These are phyloP conservation scores for Gryllus longicercus DNA, from an alignment of 2,888 invertebrate genomes.

Conservation along the genomic window DNA sequence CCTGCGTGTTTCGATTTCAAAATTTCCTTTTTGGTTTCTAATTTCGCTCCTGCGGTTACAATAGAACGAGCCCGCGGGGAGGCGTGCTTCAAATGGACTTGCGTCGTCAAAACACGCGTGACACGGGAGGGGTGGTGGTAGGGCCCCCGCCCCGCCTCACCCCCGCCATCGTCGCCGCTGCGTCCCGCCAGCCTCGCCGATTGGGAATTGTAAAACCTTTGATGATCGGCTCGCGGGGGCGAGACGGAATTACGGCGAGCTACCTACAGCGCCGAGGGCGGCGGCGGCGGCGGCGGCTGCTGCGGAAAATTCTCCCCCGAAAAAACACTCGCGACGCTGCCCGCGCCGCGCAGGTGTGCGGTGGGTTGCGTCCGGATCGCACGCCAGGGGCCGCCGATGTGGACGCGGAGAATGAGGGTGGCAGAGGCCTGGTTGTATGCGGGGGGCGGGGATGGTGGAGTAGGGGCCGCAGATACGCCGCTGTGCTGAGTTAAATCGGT, in stretches of 20 bases:
- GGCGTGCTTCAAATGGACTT: not conserved
- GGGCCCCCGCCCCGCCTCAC: no score
- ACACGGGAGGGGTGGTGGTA: not conserved
- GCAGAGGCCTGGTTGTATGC: not conserved
- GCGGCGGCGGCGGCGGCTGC: not conserved
- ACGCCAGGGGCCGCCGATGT: not conserved
- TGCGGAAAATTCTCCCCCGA: not conserved
- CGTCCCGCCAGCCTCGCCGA: not conserved
- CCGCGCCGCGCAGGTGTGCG: not conserved
- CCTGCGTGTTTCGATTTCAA: slow-evolving; percentile 17
- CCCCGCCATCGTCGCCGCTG: no score
- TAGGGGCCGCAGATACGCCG: no score
- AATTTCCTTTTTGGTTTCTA: slow-evolving; percentile 17
- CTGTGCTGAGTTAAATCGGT: no score
- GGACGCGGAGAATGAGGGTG: not conserved
- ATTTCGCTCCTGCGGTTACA: slow-evolving; percentile 10
- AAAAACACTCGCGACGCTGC: not conserved
- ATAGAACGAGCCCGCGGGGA: slow-evolving; percentile 17
- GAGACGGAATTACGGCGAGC: slow-evolving; percentile 3
- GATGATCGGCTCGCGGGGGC: not conserved
- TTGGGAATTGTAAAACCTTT: slow-evolving; percentile 17
- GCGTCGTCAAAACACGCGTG: slow-evolving; percentile 17
- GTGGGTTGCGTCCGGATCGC: not conserved
- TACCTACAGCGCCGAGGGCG: not conserved
- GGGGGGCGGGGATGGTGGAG: no score